These are phyloP conservation scores for Chelidonichthys spinosus DNA, from an alignment of 2,797 vertebrate species.

Conservation along the genomic window DNA sequence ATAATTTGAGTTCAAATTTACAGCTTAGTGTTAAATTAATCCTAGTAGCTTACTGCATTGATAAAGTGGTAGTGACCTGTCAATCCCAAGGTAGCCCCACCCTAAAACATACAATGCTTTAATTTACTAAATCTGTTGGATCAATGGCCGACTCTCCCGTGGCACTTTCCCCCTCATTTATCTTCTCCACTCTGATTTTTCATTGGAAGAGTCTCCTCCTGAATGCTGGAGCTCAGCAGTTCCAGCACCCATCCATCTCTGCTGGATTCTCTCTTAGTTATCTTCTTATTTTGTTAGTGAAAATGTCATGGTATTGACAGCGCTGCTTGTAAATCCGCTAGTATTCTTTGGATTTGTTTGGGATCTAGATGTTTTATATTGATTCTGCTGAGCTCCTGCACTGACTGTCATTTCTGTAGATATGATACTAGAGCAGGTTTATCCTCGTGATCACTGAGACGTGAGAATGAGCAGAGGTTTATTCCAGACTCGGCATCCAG, in stretches of 20 bases:
- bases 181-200: conserved; percentile 68
- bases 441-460: not conserved
- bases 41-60: too few relatives aligned
- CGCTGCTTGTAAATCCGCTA: conserved; percentile 37
- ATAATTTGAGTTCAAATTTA: too few relatives aligned
- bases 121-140: too few relatives aligned
- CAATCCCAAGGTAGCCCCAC: too few relatives aligned
- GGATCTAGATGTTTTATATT: conserved; percentile 22
- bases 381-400: not conserved
- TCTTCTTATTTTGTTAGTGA: conserved; percentile 30
- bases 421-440: not conserved
- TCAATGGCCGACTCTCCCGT: conserved; percentile 68
- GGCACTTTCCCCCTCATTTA: conserved; percentile 67
- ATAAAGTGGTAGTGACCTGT: too few relatives aligned
- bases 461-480: not conserved
- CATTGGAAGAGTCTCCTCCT: conserved; percentile 50
- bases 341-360: conserved; percentile 16
- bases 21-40: too few relatives aligned
- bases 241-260: conserved; percentile 51
- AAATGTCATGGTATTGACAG: conserved; percentile 42
- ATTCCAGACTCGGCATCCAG: not conserved
- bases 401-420: not conserved
- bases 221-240: conserved; percentile 50
- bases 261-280: conserved; percentile 36
- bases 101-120: too few relatives aligned